phyloP scores from a whole-genome alignment of 2,113 vertebrate species.

The Passer montanus region DNA sequence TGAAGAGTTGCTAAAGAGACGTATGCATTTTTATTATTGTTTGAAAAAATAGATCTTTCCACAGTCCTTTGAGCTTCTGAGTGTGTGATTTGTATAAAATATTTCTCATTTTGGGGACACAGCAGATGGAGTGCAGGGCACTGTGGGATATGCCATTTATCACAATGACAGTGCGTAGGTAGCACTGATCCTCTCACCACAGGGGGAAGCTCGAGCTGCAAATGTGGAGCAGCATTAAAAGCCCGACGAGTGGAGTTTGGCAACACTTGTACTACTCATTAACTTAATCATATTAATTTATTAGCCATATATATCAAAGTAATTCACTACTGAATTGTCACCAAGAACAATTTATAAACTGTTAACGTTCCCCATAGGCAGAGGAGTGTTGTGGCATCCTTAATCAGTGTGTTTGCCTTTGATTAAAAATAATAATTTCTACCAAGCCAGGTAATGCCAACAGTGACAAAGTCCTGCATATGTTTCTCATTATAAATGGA shows the following conservation, averaged over 20 bases:
- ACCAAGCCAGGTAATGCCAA: slow-evolving; percentile 51
- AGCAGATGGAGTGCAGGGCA: slow-evolving; percentile 82
- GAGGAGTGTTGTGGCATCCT: slow-evolving; percentile 38
- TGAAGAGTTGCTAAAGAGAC: slow-evolving; percentile 55
- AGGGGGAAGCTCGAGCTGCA: slow-evolving; percentile 67
- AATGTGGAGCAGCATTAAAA: slow-evolving; percentile 60
- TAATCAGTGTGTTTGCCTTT: slow-evolving; percentile 15
- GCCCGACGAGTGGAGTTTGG: slow-evolving; percentile 64
- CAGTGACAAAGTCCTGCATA: slow-evolving; percentile 48
- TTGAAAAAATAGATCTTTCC: slow-evolving; percentile 46
- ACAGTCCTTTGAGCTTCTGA: slow-evolving; percentile 44
- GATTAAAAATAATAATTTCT: slow-evolving; percentile 45
- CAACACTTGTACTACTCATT: slow-evolving; percentile 73
- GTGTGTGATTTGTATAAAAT: slow-evolving; percentile 67
- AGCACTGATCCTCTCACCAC: slow-evolving; percentile 76
- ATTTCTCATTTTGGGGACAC: slow-evolving; percentile 69
- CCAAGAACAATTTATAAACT: slow-evolving; percentile 69
- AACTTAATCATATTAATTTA: slow-evolving; percentile 80
- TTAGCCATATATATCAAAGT: slow-evolving; percentile 75
- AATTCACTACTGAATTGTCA: slow-evolving; percentile 72
- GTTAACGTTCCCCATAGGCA: slow-evolving; percentile 32
- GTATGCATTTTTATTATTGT: slow-evolving; percentile 58
- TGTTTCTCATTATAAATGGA: slow-evolving; percentile 48
- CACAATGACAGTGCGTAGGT: slow-evolving; percentile 79
- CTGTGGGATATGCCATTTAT: slow-evolving; percentile 84